These are phyloP conservation scores for Andrena flavipes DNA, from an alignment of 2,888 invertebrate species.

Conservation along the genomic window DNA sequence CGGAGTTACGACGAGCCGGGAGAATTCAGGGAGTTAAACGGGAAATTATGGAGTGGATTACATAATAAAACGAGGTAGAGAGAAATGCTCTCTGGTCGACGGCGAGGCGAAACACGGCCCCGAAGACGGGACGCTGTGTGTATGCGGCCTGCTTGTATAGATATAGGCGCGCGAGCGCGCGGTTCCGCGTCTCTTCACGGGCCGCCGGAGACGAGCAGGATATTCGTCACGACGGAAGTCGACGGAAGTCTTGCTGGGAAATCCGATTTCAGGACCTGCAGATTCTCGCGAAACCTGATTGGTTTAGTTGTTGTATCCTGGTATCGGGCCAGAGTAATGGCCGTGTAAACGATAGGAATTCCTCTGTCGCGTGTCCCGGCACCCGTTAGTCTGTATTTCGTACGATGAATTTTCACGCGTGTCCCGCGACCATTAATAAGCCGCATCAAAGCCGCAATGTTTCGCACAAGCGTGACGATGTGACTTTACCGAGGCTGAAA, in stretches of 20 bases:
- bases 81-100: constrained; percentile 13
- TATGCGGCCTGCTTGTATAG: background rate
- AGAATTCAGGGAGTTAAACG: constrained; percentile 46
- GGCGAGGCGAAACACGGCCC: background rate
- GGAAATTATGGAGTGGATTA: constrained; percentile 59
- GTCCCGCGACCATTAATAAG: background rate
- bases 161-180: background rate
- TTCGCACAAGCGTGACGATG: constrained; percentile 33
- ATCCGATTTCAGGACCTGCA: constrained; percentile 39
- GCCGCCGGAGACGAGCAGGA: constrained; percentile 31
- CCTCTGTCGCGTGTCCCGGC: background rate
- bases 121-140: background rate
- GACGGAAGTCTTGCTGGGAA: constrained; percentile 51
- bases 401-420: too few relatives aligned
- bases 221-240: constrained; percentile 51
- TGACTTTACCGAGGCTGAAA: constrained; percentile 27
- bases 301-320: constrained; percentile 37
- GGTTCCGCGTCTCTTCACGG: constrained; percentile 14
- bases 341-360: constrained; percentile 18
- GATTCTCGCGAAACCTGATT: constrained; percentile 35
- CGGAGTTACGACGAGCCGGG: constrained; percentile 5
- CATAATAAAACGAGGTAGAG: constrained; percentile 47
- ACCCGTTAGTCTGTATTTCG: background rate
- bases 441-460: background rate
- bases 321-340: constrained; percentile 6